These are phyloP conservation scores for Stictonetta naevosa DNA, from an alignment of 2,113 vertebrate genomes.

Conservation along the genomic window DNA sequence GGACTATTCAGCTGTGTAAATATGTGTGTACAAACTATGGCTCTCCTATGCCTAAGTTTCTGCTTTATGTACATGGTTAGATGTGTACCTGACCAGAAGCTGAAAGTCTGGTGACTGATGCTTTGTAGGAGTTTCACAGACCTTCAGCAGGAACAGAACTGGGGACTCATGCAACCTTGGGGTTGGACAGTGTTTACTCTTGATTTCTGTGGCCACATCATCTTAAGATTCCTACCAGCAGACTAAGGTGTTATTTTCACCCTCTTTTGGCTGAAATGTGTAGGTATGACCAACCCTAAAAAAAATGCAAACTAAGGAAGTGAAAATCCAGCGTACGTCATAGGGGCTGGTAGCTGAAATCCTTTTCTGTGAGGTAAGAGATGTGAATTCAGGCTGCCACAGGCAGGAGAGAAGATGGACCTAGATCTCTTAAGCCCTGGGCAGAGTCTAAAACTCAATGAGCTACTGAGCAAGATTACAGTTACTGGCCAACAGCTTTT, in stretches of 20 bases:
- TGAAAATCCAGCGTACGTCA: background rate
- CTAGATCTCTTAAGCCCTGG: background rate
- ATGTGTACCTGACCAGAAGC: background rate
- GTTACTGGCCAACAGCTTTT: background rate
- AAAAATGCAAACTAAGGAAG: background rate
- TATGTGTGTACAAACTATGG: background rate
- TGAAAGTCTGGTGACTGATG: background rate
- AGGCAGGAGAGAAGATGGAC: background rate
- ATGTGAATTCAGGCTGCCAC: background rate
- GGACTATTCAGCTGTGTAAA: background rate
- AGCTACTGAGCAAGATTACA: background rate
- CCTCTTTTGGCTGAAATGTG: background rate
- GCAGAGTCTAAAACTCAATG: background rate
- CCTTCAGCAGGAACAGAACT: background rate
- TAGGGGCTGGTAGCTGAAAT: background rate
- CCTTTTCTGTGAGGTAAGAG: background rate
- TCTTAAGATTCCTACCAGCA: background rate
- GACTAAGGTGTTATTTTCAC: background rate
- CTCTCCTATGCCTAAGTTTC: background rate
- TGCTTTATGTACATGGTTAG: background rate
- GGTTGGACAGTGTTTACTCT: background rate
- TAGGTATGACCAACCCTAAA: background rate
- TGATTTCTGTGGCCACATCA: too few relatives aligned
- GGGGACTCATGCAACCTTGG: background rate
- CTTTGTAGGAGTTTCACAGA: background rate